These are phyloP conservation scores for Serripes groenlandicus DNA, from an alignment of 2,888 invertebrate species.

Conservation along the genomic window DNA sequence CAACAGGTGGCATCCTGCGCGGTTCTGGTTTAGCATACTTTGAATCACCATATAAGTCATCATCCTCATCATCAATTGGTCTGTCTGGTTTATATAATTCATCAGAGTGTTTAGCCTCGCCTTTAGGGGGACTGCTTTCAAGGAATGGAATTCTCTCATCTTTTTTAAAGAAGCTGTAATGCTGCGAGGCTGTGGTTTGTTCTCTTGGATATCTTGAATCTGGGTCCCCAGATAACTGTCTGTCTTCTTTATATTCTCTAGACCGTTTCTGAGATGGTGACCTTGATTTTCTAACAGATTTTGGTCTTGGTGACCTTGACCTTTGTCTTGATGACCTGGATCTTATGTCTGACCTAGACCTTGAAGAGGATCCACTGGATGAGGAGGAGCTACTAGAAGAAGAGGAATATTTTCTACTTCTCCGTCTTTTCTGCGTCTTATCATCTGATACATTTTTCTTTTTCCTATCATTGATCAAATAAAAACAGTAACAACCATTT, in stretches of 20 bases:
- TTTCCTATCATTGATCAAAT: not conserved
- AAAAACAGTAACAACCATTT: too few species aligned
- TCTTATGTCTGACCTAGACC: conserved; percentile 21
- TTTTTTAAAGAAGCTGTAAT: conserved; percentile 14
- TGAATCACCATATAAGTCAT: conserved; percentile 8
- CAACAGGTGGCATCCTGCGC: not conserved
- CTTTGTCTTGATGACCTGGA: conserved; percentile 25
- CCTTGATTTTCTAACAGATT: conserved; percentile 1
- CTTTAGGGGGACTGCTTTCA: conserved; percentile 39
- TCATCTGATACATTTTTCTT: conserved; percentile 2
- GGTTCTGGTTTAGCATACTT: conserved; percentile 10
- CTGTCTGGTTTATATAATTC: not conserved
- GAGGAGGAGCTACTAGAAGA: conserved; percentile 32
- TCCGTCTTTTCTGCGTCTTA: not conserved
- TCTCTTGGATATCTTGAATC: not conserved
- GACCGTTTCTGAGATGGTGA: not conserved
- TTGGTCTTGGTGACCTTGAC: conserved; percentile 33
- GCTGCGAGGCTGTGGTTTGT: not conserved
- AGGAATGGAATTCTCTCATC: conserved; percentile 50
- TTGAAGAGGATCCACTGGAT: conserved; percentile 37
- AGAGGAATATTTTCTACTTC: conserved; percentile 21
- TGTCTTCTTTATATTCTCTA: not conserved
- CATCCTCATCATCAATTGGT: conserved; percentile 18
- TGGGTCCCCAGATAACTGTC: not conserved
- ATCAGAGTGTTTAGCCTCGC: not conserved